A percentile compares a stretch with the other conserved stretches of the same genome.
phyloP scores from a whole-genome alignment of 2,888 invertebrate species.

The Lasius platythorax region DNA sequence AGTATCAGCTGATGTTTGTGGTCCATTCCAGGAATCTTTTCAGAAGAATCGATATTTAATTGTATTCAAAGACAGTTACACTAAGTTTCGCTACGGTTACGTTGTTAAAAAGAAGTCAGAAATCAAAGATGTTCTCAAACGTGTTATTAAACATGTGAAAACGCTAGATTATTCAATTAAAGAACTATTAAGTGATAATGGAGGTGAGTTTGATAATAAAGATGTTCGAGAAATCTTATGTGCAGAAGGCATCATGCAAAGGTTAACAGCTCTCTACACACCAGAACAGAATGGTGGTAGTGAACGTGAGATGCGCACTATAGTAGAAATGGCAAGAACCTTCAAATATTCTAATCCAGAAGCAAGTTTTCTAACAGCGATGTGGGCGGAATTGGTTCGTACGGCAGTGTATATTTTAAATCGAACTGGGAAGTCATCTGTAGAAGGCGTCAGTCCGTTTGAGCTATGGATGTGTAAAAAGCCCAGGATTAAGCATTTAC shows the following conservation, averaged over 20 bases:
- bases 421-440: neutral
- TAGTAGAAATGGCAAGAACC: neutral
- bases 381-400: neutral
- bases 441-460: neutral
- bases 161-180: neutral
- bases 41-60: neutral
- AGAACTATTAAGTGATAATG: neutral
- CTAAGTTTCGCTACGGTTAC: neutral
- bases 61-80: neutral
- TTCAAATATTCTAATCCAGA: neutral
- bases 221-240: neutral
- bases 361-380: neutral
- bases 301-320: neutral
- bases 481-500: neutral
- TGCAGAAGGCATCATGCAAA: neutral
- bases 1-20: neutral
- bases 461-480: neutral
- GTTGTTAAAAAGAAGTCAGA: neutral
- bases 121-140: neutral
- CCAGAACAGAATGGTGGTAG: neutral
- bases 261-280: neutral
- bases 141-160: no score
- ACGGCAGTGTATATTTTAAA: no score
- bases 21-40: neutral
- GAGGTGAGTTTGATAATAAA: constrained; percentile 10